phyloP scores from a whole-genome alignment of 2,888 invertebrate genomes.

The Mythimna loreyi region DNA sequence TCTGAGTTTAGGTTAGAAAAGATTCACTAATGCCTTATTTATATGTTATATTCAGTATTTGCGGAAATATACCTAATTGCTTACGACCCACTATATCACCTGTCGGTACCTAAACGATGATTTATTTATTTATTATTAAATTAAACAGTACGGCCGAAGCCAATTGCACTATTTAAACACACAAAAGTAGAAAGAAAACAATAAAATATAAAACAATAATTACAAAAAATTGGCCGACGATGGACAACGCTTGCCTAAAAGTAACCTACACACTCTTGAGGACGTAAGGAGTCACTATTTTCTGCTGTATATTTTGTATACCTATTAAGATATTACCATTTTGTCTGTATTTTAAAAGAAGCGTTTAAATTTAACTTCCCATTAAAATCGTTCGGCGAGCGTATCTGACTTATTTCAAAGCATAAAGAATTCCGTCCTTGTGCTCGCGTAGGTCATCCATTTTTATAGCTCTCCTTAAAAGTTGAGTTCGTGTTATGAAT shows the following conservation, averaged over 20 bases:
- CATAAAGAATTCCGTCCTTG: slow-evolving; percentile 44
- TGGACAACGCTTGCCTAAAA: no score
- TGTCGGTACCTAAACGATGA: no score
- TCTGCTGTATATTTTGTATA: no score
- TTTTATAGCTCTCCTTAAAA: slow-evolving; percentile 53
- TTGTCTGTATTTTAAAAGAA: background rate
- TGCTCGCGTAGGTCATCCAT: slow-evolving; percentile 28
- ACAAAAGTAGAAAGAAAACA: no score
- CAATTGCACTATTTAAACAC: no score
- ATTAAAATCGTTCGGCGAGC: slow-evolving; percentile 28
- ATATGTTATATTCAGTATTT: background rate
- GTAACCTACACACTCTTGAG: no score
- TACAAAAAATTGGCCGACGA: no score
- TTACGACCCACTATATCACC: no score
- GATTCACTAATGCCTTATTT: background rate
- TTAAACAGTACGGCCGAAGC: no score
- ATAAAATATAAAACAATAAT: no score
- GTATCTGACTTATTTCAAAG: slow-evolving; percentile 29
- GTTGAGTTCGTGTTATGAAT: slow-evolving; percentile 53
- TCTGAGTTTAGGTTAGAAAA: background rate
- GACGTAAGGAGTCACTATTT: no score
- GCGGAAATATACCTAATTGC: background rate
- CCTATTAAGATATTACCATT: background rate
- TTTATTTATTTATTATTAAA: no score
- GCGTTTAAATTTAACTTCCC: background rate